Conservation (phyloP, 2,797 vertebrate species). For the Petrocephalus schoutedeni region DNA sequence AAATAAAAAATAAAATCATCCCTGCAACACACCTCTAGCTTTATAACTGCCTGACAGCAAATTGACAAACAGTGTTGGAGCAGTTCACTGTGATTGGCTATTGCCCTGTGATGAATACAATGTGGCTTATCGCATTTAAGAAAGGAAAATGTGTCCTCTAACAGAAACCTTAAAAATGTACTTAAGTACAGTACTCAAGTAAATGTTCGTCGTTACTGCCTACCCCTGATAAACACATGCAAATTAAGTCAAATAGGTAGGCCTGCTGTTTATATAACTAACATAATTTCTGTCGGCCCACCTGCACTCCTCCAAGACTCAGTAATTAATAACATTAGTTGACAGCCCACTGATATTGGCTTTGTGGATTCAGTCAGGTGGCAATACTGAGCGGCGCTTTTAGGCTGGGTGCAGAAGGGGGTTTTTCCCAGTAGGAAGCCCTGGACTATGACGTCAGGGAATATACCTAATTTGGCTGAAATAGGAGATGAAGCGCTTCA, state of each 20-base stretch:
- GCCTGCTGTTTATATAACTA: background rate
- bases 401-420: background rate
- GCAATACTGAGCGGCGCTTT: background rate
- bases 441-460: constrained; percentile 27
- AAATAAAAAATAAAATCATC: no score
- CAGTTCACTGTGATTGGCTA: no score
- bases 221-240: background rate
- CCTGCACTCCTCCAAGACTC: background rate
- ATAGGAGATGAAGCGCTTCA: constrained; percentile 52
- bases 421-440: background rate
- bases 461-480: constrained; percentile 35
- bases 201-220: no score
- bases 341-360: background rate
- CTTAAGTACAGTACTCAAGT: no score
- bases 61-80: no score
- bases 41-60: no score
- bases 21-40: no score
- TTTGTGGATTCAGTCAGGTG: background rate
- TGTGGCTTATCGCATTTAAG: no score
- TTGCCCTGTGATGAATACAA: no score
- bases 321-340: background rate
- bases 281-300: background rate
- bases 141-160: no score
- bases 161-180: no score
- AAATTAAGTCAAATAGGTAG: background rate